phyloP scores from a whole-genome alignment of 1,140 invertebrate species.

The Drosophila rufa region DNA sequence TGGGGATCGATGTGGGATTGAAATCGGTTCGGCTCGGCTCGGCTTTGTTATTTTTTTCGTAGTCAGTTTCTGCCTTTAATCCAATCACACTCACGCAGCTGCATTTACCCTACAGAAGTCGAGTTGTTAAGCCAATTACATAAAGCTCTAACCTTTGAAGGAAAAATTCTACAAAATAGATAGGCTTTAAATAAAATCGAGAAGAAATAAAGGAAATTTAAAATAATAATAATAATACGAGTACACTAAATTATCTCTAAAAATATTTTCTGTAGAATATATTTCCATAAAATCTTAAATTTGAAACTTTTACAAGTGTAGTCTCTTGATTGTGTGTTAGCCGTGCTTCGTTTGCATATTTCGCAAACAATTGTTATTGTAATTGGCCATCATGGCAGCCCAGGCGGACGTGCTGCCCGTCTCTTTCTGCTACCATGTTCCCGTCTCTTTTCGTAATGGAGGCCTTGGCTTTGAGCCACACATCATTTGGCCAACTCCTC shows the following conservation, averaged over 20 bases:
- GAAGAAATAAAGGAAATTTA: not conserved
- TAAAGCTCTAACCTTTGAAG: slow-evolving; percentile 11
- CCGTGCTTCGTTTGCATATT: slow-evolving; percentile 67
- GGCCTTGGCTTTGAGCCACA: slow-evolving; percentile 43
- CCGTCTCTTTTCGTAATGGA: slow-evolving; percentile 39
- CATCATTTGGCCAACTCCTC: slow-evolving; percentile 75
- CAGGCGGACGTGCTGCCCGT: not conserved
- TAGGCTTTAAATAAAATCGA: not conserved
- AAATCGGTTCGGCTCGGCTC: slow-evolving; percentile 13
- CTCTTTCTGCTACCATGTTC: not conserved
- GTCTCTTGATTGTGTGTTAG: too few relatives aligned
- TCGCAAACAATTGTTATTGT: slow-evolving; percentile 70
- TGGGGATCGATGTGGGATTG: slow-evolving; percentile 53
- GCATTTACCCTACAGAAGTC: slow-evolving; percentile 72
- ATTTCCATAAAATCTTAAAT: too few relatives aligned
- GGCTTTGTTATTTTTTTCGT: slow-evolving; percentile 8
- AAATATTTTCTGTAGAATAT: too few relatives aligned
- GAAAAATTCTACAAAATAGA: not conserved
- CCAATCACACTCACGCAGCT: slow-evolving; percentile 83
- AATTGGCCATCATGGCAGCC: slow-evolving; percentile 78
- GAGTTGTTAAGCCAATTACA: slow-evolving; percentile 74
- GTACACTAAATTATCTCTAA: too few relatives aligned
- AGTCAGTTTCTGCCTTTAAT: slow-evolving; percentile 57
- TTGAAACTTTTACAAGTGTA: too few relatives aligned
- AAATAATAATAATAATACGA: too few relatives aligned